phyloP scores from a whole-genome alignment of 2,888 invertebrate genomes.

The Fissipunctia ypsillon region DNA sequence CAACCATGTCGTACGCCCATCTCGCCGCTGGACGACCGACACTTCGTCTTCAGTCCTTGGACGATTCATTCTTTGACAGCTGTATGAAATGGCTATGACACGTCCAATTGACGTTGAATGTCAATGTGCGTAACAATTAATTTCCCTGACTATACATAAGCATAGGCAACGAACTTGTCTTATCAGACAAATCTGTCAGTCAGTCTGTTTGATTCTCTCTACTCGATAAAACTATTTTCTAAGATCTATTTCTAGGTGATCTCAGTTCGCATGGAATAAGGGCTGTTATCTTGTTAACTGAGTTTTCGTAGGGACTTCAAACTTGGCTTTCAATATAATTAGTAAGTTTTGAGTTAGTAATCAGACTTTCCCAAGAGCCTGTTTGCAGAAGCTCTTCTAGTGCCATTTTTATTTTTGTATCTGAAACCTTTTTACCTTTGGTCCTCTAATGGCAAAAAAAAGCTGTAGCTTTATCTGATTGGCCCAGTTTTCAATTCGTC shows the following conservation, averaged over 20 bases:
- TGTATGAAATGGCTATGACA: too few species aligned
- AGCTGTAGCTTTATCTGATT: background rate
- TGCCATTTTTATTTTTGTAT: slow-evolving; percentile 7
- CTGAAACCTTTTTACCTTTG: background rate
- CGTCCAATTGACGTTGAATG: background rate
- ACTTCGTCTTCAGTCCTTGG: too few species aligned
- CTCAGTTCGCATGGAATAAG: slow-evolving; percentile 14
- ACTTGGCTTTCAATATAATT: slow-evolving; percentile 28
- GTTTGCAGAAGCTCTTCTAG: background rate
- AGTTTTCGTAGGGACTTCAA: slow-evolving; percentile 13
- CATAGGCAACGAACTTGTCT: slow-evolving; percentile 5
- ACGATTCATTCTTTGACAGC: too few species aligned
- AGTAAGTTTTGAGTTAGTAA: slow-evolving; percentile 20
- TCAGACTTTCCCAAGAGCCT: slow-evolving; percentile 9
- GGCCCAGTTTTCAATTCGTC: background rate
- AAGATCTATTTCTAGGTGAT: background rate
- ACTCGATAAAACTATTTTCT: slow-evolving; percentile 17
- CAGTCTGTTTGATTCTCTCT: background rate
- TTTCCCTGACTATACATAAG: background rate
- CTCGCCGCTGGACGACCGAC: too few species aligned
- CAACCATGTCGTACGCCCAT: too few species aligned
- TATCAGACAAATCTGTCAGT: background rate
- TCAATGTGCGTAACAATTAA: background rate
- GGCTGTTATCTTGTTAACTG: slow-evolving; percentile 36
- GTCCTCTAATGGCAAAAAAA: background rate